These are phyloP conservation scores for Megalonaias nervosa DNA, from an alignment of 1,140 invertebrate genomes.

Conservation along the genomic window DNA sequence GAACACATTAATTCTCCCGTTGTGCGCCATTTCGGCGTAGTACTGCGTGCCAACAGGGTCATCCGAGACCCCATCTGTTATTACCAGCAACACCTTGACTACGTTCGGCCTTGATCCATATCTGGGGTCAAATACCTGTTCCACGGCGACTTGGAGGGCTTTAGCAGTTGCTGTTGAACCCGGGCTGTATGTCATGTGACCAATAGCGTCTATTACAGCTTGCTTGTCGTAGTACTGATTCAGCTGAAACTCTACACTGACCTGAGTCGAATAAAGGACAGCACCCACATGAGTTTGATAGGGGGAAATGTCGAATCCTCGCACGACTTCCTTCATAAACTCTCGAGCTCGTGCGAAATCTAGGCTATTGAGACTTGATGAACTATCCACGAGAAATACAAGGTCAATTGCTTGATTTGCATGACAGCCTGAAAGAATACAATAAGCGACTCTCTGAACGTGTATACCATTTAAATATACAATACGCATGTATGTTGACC, in stretches of 20 bases:
- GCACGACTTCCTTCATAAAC: slow-evolving; percentile 52
- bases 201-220: slow-evolving; percentile 37
- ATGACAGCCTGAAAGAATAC: too few species aligned
- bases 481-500: too few species aligned
- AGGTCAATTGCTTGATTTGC: slow-evolving; percentile 41
- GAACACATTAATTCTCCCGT: slow-evolving; percentile 32
- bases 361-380: slow-evolving; percentile 42
- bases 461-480: too few species aligned
- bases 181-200: slow-evolving; percentile 32
- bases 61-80: slow-evolving; percentile 43
- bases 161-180: slow-evolving; percentile 49
- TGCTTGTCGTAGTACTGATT: slow-evolving; percentile 42
- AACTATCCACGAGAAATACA: slow-evolving; percentile 60
- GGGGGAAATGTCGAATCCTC: slow-evolving; percentile 44
- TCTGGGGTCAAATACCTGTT: slow-evolving; percentile 32
- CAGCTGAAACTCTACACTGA: slow-evolving; percentile 50
- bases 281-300: slow-evolving; percentile 44
- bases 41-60: slow-evolving; percentile 28
- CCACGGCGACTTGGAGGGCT: slow-evolving; percentile 36
- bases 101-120: slow-evolving; percentile 39
- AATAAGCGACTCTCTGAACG: too few species aligned
- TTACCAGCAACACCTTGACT: slow-evolving; percentile 41
- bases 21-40: slow-evolving; percentile 17
- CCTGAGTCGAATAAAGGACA: slow-evolving; percentile 45
- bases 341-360: slow-evolving; percentile 49